Evolutionary conservation across 2,113 vertebrate species (phyloP).

Genomic region (Synchiropus splendidus): DNA sequence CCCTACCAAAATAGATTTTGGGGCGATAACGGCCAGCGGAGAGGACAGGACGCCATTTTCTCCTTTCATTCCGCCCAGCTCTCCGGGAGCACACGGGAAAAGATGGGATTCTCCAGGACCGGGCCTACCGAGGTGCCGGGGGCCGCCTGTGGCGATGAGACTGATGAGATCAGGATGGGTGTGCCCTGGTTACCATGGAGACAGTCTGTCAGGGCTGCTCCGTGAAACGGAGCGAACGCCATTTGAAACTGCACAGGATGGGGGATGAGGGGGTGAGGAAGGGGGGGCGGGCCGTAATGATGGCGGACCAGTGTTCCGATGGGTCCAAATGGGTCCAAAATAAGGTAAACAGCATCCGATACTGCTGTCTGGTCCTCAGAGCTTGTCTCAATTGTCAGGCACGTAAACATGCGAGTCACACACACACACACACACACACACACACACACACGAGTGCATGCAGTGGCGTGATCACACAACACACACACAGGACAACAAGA

Average conservation of each 20-base stretch:
- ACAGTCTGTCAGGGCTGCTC: slow-evolving; percentile 45
- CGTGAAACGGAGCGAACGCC: slow-evolving; percentile 27
- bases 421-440: slow-evolving; percentile 17
- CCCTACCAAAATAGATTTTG: slow-evolving; percentile 6
- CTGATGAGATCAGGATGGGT: slow-evolving; percentile 63
- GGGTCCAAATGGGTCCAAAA: too few species aligned
- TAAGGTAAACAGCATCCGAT: too few species aligned
- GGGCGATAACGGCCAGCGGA: slow-evolving; percentile 4
- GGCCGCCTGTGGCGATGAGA: slow-evolving; percentile 34
- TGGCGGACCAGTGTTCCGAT: too few species aligned
- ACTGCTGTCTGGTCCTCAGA: too few species aligned
- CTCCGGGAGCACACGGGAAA: slow-evolving; percentile 27
- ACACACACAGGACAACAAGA: slow-evolving; percentile 24
- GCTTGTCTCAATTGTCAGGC: slow-evolving; percentile 1
- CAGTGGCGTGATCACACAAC: slow-evolving; percentile 16
- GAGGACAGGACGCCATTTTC: slow-evolving; percentile 39
- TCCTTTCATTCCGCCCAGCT: slow-evolving; percentile 7
- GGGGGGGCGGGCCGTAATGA: slow-evolving; percentile 9
- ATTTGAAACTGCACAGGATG: slow-evolving; percentile 7
- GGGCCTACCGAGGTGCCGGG: slow-evolving; percentile 43
- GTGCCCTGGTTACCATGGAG: slow-evolving; percentile 61
- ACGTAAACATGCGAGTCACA: slow-evolving; percentile 2
- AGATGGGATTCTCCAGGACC: too few species aligned
- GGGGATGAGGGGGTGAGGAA: not conserved
- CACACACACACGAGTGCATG: slow-evolving; percentile 34